Percentiles rank a stretch among this genome's conserved stretches.
These are phyloP conservation scores for Pantala flavescens DNA, from an alignment of 1,140 invertebrate species.

Conservation along the genomic window DNA sequence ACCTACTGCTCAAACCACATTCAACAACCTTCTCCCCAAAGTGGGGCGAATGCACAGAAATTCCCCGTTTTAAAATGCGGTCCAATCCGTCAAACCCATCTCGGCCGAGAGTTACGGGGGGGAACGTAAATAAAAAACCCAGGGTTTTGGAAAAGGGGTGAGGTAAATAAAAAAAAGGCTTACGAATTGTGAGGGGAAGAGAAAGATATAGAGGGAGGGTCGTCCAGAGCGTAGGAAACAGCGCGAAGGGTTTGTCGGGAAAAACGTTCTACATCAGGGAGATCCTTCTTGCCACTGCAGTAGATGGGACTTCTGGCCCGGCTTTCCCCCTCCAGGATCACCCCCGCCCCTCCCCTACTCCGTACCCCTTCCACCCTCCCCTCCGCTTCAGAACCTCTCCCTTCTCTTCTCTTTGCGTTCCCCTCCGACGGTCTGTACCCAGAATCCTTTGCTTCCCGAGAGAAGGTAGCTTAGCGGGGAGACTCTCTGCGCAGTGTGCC, in stretches of 20 bases:
- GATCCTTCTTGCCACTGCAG: not conserved
- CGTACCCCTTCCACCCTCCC: not conserved
- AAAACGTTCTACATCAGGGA: conserved; percentile 5
- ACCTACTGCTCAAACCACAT: no score
- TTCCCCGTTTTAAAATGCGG: no score
- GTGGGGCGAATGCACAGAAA: no score
- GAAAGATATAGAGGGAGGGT: not conserved
- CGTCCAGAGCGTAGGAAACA: not conserved
- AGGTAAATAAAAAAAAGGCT: not conserved
- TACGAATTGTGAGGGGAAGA: not conserved
- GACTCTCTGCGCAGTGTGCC: not conserved
- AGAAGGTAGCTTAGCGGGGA: not conserved
- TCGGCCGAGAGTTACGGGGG: not conserved
- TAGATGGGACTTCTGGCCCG: not conserved
- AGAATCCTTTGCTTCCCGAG: not conserved
- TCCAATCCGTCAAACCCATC: not conserved
- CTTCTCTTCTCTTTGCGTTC: not conserved
- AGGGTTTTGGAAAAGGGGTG: not conserved
- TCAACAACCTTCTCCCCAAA: no score
- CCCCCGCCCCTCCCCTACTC: not conserved
- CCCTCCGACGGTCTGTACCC: not conserved
- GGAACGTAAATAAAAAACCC: not conserved
- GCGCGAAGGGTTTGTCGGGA: not conserved
- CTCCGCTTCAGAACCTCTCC: not conserved
- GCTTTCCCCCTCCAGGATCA: not conserved